phyloP scores from a whole-genome alignment of 2,797 vertebrate species.

The Acridotheres tristis region DNA sequence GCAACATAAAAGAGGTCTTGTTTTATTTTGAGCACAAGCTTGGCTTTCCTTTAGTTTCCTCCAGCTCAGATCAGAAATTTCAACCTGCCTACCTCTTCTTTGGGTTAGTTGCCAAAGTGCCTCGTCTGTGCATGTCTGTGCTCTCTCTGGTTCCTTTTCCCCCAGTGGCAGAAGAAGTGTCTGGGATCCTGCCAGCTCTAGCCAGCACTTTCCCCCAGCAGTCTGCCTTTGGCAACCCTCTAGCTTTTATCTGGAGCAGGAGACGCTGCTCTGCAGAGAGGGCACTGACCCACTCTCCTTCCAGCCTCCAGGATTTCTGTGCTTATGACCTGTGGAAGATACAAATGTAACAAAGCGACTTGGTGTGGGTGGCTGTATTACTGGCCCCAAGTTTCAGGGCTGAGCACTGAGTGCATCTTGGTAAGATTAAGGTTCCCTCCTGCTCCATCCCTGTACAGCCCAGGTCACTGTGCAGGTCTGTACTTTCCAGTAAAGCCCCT shows the following conservation, averaged over 20 bases:
- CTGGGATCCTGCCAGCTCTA: background rate
- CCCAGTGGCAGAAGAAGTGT: background rate
- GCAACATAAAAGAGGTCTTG: background rate
- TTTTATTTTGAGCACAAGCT: background rate
- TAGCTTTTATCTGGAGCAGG: background rate
- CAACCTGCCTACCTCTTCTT: background rate
- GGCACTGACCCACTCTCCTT: background rate
- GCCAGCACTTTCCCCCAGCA: background rate
- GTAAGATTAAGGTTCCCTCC: background rate
- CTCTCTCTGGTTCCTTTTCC: background rate
- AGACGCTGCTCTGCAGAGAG: background rate
- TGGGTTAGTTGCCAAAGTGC: background rate
- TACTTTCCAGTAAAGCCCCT: background rate
- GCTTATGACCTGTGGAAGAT: background rate
- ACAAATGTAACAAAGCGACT: background rate
- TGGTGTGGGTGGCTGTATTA: background rate
- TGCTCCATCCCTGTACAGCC: background rate
- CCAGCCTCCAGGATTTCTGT: background rate
- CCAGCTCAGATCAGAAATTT: background rate
- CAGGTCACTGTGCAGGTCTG: fast-evolving
- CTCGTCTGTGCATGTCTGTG: fast-evolving
- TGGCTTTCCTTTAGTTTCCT: background rate
- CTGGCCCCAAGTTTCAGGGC: fast-evolving
- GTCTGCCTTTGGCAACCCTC: background rate
- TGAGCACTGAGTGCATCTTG: background rate